Evolutionary conservation across 2,797 vertebrate genomes (phyloP).

Genomic region (Gila robusta): DNA sequence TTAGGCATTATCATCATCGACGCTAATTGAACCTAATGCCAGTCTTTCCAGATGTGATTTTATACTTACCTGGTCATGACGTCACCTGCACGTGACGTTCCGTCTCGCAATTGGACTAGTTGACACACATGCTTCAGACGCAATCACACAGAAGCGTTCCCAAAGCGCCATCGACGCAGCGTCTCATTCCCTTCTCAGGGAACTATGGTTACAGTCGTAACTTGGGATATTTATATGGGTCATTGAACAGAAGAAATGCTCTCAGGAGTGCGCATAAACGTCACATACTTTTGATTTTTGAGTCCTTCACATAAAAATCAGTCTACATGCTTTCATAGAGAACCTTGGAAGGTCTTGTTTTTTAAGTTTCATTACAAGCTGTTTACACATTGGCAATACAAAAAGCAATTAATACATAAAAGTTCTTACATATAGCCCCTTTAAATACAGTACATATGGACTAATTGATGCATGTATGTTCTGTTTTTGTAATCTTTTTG

Average conservation of each 20-base stretch:
- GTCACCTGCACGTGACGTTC: too few relatives aligned
- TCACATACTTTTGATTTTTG: neutral
- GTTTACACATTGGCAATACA: neutral
- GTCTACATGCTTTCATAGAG: neutral
- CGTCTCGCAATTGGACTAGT: too few relatives aligned
- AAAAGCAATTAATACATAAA: neutral
- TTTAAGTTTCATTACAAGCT: neutral
- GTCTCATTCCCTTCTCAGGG: too few relatives aligned
- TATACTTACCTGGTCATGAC: too few relatives aligned
- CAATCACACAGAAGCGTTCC: too few relatives aligned
- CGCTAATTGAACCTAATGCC: too few relatives aligned
- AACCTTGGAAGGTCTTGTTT: neutral
- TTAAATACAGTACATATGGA: neutral
- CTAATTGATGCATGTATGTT: too few relatives aligned
- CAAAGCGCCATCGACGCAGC: too few relatives aligned
- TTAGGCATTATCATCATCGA: too few relatives aligned
- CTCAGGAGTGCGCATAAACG: neutral
- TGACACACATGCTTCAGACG: too few relatives aligned
- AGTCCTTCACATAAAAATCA: neutral
- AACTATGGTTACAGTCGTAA: too few relatives aligned
- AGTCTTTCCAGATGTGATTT: too few relatives aligned
- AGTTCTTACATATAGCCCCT: neutral
- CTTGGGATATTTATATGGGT: neutral
- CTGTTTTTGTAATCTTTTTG: neutral
- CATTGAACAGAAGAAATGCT: neutral